Percentiles rank a stretch among this genome's conserved stretches.
These are phyloP conservation scores for Vulpes lagopus DNA, from an alignment of 2,113 vertebrate species.

Conservation along the genomic window DNA sequence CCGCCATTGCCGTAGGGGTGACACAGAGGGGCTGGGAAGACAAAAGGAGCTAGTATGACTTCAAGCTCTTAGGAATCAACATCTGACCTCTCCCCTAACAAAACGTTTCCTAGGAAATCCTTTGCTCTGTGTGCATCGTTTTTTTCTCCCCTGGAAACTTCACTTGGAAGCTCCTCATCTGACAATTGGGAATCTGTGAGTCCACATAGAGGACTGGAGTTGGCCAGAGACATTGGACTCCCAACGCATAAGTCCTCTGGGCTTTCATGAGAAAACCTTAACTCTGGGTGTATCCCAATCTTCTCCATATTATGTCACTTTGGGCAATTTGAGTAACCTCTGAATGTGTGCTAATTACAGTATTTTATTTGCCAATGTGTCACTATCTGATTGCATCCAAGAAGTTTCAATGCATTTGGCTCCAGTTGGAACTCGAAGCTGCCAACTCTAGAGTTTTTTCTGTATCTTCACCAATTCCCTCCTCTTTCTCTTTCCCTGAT, in stretches of 20 bases:
- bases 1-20: not conserved
- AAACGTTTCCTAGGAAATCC: not conserved
- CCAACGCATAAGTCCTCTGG: accelerated
- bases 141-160: not conserved
- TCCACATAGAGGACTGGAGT: accelerated
- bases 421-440: not conserved
- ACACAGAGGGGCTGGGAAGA: no score
- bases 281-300: not conserved
- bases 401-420: no score
- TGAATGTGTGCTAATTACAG: not conserved
- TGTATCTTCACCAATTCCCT: not conserved
- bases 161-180: accelerated
- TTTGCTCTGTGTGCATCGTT: accelerated
- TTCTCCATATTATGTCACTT: not conserved
- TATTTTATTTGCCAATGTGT: not conserved
- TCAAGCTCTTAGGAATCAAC: not conserved
- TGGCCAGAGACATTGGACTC: not conserved
- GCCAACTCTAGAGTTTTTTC: not conserved
- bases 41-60: not conserved
- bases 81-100: not conserved
- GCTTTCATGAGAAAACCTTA: not conserved
- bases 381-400: not conserved
- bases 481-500: no score
- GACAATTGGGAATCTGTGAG: not conserved
- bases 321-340: not conserved